These are phyloP conservation scores for Spodoptera exigua DNA, from an alignment of 2,888 invertebrate species.

Conservation along the genomic window DNA sequence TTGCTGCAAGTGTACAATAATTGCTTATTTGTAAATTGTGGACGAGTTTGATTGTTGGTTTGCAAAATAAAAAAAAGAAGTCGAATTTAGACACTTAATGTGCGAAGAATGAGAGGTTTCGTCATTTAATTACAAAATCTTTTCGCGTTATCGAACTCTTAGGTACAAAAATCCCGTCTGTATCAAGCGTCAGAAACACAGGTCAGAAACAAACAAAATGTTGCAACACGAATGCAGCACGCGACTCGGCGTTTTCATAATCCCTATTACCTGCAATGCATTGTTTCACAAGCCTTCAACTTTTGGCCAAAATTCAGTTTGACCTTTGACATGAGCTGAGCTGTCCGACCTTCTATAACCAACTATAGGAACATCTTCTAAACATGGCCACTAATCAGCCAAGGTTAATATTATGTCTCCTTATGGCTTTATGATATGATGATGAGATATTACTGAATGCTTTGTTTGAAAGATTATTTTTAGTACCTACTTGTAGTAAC, in stretches of 20 bases:
- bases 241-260: conserved; percentile 66
- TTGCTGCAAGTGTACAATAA: background rate
- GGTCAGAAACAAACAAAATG: conserved; percentile 46
- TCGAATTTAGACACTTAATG: too few species aligned
- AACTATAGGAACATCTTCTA: conserved; percentile 42
- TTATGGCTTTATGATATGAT: conserved; percentile 27
- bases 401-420: conserved; percentile 37
- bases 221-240: conserved; percentile 62
- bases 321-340: conserved; percentile 53
- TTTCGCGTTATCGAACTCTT: conserved; percentile 8
- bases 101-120: background rate
- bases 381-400: conserved; percentile 43
- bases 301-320: conserved; percentile 51
- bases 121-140: conserved; percentile 14
- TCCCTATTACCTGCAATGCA: conserved; percentile 51
- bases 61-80: too few species aligned
- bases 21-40: too few species aligned
- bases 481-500: too few species aligned
- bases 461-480: background rate
- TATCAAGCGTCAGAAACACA: conserved; percentile 33
- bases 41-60: too few species aligned
- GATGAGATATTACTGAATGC: background rate
- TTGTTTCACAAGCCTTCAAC: conserved; percentile 61
- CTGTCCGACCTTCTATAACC: conserved; percentile 47
- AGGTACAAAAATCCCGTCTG: conserved; percentile 16